These are phyloP conservation scores for Gnathonemus echidnorhynchus DNA, from an alignment of 2,113 vertebrate genomes.

Conservation along the genomic window DNA sequence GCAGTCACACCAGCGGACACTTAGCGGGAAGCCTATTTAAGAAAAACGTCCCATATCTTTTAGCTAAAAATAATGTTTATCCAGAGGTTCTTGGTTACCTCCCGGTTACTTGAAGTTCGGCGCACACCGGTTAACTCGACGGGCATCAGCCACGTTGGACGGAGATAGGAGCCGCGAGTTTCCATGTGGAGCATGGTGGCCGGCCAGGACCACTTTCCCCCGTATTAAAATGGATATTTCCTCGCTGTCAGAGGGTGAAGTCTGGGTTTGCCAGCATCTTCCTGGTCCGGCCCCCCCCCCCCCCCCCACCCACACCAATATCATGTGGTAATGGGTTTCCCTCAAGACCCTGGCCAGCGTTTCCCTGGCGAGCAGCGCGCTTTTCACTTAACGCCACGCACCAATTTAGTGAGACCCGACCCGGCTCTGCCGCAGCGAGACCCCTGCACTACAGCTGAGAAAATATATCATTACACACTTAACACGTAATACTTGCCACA, in stretches of 20 bases:
- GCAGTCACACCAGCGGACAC: background rate
- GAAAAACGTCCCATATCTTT: background rate
- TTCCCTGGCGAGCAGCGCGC: slow-evolving; percentile 45
- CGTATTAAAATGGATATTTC: slow-evolving; percentile 68
- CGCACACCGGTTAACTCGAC: slow-evolving; percentile 30
- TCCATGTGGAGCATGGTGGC: slow-evolving; percentile 62
- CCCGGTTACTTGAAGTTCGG: background rate
- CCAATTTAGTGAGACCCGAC: slow-evolving; percentile 65
- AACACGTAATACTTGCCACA: slow-evolving; percentile 64
- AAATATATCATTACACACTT: slow-evolving; percentile 69
- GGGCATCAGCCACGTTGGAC: slow-evolving; percentile 54
- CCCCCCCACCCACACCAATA: slow-evolving; percentile 39
- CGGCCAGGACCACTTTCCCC: slow-evolving; percentile 65
- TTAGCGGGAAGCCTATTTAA: background rate
- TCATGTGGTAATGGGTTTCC: slow-evolving; percentile 44
- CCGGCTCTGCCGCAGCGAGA: slow-evolving; percentile 50
- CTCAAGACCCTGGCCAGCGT: slow-evolving; percentile 38
- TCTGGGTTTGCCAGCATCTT: slow-evolving; percentile 58
- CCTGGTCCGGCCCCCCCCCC: slow-evolving; percentile 48
- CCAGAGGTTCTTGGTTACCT: background rate
- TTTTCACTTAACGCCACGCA: slow-evolving; percentile 52
- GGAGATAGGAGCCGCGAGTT: slow-evolving; percentile 50
- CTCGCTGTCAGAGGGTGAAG: slow-evolving; percentile 61
- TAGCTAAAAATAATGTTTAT: background rate
- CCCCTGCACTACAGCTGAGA: slow-evolving; percentile 63